Conservation (phyloP, 2,797 vertebrate species). For the Gallinago stenura region DNA sequence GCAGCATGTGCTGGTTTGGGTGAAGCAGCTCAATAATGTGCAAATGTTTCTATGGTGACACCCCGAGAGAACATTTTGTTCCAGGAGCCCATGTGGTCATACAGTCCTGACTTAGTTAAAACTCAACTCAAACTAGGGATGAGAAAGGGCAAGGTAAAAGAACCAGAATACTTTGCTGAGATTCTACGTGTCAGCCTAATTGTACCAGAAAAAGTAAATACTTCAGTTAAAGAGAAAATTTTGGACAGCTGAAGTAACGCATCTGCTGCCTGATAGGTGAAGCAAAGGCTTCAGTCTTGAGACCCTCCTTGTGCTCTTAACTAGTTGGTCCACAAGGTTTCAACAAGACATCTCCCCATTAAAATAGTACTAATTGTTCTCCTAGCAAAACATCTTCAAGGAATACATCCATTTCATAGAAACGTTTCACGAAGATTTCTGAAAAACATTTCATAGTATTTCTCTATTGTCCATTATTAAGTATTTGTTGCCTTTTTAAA, state of each 20-base stretch:
- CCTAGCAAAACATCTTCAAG: not conserved
- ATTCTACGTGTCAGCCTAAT: not conserved
- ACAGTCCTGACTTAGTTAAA: not conserved
- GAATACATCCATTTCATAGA: not conserved
- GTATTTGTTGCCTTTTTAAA: not conserved
- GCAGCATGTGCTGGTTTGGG: not conserved
- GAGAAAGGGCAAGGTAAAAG: not conserved
- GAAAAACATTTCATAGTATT: not conserved
- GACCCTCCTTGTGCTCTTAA: not conserved
- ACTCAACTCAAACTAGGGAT: not conserved
- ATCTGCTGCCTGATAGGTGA: not conserved
- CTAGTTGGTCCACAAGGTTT: not conserved
- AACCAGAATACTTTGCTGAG: not conserved
- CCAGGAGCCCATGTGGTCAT: not conserved
- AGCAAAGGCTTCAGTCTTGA: not conserved
- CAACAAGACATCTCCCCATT: not conserved
- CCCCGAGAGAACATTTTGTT: constrained; percentile 8
- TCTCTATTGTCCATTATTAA: not conserved
- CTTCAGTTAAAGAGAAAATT: not conserved
- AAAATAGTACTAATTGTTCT: not conserved
- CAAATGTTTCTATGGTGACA: constrained; percentile 35
- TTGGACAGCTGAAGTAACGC: not conserved
- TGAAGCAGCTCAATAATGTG: not conserved
- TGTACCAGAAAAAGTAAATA: not conserved
- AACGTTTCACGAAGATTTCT: not conserved